Percentiles rank a stretch among this genome's conserved stretches.
These are phyloP conservation scores for Monoplex corrugatus DNA, from an alignment of 2,888 invertebrate genomes.

Conservation along the genomic window DNA sequence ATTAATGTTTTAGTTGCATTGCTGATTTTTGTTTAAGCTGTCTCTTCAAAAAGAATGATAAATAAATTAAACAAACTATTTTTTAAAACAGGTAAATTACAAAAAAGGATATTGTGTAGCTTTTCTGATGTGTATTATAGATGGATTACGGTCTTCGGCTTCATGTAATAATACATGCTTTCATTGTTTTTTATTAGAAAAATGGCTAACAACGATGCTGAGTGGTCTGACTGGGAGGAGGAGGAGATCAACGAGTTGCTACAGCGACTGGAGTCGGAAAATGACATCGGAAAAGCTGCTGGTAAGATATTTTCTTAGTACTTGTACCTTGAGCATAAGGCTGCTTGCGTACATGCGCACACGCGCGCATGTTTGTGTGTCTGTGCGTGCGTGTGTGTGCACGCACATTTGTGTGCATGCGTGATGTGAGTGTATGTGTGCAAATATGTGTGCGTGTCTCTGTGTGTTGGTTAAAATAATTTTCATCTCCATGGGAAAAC, in stretches of 20 bases:
- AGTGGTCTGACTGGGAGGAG: slow-evolving; percentile 40
- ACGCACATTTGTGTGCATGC: neutral
- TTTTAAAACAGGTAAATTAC: neutral
- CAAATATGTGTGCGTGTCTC: neutral
- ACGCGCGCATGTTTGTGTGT: neutral
- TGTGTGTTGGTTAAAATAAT: too few relatives aligned
- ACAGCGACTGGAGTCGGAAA: slow-evolving; percentile 29
- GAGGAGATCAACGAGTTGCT: slow-evolving; percentile 18
- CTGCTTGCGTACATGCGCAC: neutral
- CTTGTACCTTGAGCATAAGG: neutral
- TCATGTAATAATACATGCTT: neutral
- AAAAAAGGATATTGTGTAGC: neutral
- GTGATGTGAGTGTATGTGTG: neutral
- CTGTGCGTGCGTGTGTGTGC: neutral
- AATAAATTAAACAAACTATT: neutral
- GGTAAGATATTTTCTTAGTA: slow-evolving; percentile 27
- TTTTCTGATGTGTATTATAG: neutral
- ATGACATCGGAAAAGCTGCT: neutral
- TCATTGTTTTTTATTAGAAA: neutral
- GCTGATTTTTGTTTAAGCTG: neutral
- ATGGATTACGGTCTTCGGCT: neutral
- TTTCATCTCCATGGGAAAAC: too few relatives aligned
- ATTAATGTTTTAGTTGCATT: neutral
- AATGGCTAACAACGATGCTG: slow-evolving; percentile 31
- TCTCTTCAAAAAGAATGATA: neutral